phyloP scores from a whole-genome alignment of 2,888 invertebrate genomes.

The Diloba caeruleocephala region DNA sequence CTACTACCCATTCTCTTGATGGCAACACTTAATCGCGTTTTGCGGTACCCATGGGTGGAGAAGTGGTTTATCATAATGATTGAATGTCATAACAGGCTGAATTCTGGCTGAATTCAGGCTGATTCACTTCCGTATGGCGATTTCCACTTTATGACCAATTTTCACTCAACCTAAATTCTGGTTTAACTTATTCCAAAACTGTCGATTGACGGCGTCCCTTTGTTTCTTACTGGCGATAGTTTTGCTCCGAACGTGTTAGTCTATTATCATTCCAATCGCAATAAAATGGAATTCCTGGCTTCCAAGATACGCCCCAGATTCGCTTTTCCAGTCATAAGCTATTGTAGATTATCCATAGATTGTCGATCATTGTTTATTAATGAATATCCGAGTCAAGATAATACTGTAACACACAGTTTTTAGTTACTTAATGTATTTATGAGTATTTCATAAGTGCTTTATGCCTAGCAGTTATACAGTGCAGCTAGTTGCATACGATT shows the following conservation, averaged over 20 bases:
- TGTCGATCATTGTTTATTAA: slow-evolving; percentile 58
- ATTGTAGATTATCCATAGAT: slow-evolving; percentile 55
- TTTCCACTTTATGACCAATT: neutral
- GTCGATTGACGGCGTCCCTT: slow-evolving; percentile 18
- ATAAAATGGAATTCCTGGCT: slow-evolving; percentile 59
- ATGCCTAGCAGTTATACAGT: no score
- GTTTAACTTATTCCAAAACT: neutral
- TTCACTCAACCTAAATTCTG: neutral
- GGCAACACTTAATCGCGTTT: no score
- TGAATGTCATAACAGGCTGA: no score
- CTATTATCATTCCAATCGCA: slow-evolving; percentile 64
- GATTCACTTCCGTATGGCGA: no score
- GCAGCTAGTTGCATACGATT: no score
- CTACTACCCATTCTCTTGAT: no score
- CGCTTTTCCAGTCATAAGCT: slow-evolving; percentile 58
- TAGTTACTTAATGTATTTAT: no score
- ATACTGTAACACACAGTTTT: no score
- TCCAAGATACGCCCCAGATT: slow-evolving; percentile 62
- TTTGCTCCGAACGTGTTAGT: slow-evolving; percentile 53
- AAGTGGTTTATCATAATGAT: no score
- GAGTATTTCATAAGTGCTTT: no score
- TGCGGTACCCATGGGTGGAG: no score
- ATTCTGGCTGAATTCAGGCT: no score
- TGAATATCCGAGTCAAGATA: slow-evolving; percentile 56
- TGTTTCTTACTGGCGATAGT: slow-evolving; percentile 52